Evolutionary conservation across 2,113 vertebrate genomes (phyloP).

Genomic region (Stigmatopora argus): DNA sequence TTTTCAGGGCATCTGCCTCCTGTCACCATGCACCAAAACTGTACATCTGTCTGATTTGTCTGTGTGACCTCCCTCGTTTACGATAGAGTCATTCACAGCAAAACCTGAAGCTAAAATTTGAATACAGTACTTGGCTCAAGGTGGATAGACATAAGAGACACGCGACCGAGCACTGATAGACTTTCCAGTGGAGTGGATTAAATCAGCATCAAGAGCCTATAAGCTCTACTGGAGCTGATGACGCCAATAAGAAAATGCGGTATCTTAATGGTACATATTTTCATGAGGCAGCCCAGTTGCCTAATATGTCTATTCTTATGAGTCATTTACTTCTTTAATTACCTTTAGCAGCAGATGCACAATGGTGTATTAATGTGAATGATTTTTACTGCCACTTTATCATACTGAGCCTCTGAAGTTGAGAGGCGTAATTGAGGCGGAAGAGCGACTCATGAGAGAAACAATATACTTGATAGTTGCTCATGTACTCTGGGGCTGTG

Average conservation of each 20-base stretch:
- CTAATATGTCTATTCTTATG: conserved; percentile 99
- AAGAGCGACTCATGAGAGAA: conserved; percentile 94
- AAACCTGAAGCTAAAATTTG: conserved; percentile 56
- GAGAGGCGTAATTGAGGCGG: conserved; percentile 99
- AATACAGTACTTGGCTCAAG: conserved; percentile 65
- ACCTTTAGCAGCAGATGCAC: conserved; percentile 99
- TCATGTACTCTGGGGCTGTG: conserved; percentile 91
- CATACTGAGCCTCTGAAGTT: conserved; percentile 93
- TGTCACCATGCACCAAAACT: conserved; percentile 39
- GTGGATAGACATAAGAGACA: conserved; percentile 53
- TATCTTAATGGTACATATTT: conserved; percentile 99
- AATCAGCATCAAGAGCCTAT: conserved; percentile 83
- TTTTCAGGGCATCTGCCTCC: conserved; percentile 37
- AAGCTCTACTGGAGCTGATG: conserved; percentile 85
- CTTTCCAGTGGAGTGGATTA: conserved; percentile 96
- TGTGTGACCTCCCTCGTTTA: conserved; percentile 54
- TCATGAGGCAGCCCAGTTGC: conserved; percentile 94
- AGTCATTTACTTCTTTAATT: conserved; percentile 99
- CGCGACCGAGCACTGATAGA: conserved; percentile 92
- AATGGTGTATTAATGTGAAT: conserved; percentile 99
- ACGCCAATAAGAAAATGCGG: conserved; percentile 90
- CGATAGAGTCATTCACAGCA: conserved; percentile 41
- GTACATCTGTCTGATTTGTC: conserved; percentile 38
- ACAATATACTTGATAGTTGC: conserved; percentile 98
- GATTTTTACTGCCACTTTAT: conserved; percentile 99